These are phyloP conservation scores for Amphiprion ocellaris DNA, from an alignment of 2,113 vertebrate species.

Conservation along the genomic window DNA sequence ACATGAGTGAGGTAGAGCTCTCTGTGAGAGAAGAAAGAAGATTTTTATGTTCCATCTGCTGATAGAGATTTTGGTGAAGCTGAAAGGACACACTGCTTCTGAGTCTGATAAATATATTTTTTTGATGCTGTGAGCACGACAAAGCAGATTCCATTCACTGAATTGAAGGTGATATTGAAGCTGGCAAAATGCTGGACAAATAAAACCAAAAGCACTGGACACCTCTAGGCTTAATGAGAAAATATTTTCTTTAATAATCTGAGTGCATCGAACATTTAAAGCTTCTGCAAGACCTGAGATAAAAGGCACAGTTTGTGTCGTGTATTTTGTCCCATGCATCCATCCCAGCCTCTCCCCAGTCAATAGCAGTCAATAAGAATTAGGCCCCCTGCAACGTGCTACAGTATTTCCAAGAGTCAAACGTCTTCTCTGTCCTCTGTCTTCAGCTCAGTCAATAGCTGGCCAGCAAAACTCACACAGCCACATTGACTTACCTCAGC, in stretches of 20 bases:
- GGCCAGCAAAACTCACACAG: slow-evolving; percentile 31
- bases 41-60: slow-evolving; percentile 1
- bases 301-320: background rate
- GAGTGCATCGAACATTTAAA: background rate
- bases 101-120: background rate
- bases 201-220: background rate
- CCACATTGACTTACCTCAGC: slow-evolving; percentile 28
- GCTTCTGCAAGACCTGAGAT: background rate
- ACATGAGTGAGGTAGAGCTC: slow-evolving; percentile 38
- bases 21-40: slow-evolving; percentile 8
- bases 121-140: background rate
- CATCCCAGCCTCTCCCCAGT: slow-evolving; percentile 24
- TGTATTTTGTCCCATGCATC: slow-evolving; percentile 13
- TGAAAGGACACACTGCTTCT: slow-evolving; percentile 2
- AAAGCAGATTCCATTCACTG: background rate
- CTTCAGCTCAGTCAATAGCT: slow-evolving; percentile 54
- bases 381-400: slow-evolving; percentile 31
- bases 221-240: background rate
- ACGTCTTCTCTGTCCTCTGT: slow-evolving; percentile 48
- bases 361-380: slow-evolving; percentile 47
- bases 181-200: background rate
- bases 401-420: slow-evolving; percentile 48
- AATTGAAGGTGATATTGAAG: background rate
- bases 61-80: background rate
- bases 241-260: slow-evolving; percentile 12